Evolutionary conservation across 92 coral and sea anemone genomes (phyloP), one percentile per base, ranked within the genome.

Genomic region (Palythoa heliodiscus): DNA sequence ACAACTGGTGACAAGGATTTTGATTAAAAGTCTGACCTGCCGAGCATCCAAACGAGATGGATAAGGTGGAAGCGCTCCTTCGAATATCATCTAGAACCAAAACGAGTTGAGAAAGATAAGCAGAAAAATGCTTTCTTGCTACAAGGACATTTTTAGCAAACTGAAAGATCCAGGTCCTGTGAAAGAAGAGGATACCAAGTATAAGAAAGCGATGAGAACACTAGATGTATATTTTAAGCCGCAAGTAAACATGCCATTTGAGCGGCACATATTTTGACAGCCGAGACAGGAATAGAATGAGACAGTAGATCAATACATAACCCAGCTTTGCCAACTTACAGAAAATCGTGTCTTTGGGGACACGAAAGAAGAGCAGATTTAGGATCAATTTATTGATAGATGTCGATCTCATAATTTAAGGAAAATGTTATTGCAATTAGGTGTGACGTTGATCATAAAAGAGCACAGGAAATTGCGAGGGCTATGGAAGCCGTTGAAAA

Each of bases 211-310:
- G 53, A 29, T 76, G 43, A 76, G 71, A 58, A 24, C 64, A 61
- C 72, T 76, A 23, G 88, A 86, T 15, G 77, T 55, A 19, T 50
- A 76, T 86, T 86, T 86, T 66, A 63, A 73, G 37, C 84, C 84
- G 38, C 60, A 86, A 53, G 89, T 83, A 3, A 86, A 86, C 16
- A 76, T 43, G 8, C 76, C 88, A 20, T 86, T 60, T 48, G 76
- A 76, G 61, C 77, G 69, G n/a, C 78, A 86, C 25, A 66, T 86
- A 29, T 86, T 86, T 13, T 79, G 78, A 12, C 89, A 86, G 40
- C 66, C 63, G 66, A 67, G 38, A 53, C 78, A 77, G 37, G 61
- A 84, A 20, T 17, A 5, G 10, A 64, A 79, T 1, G 82, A 84
- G 80, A 66, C 76, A 13, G 78, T 77, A 10, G 89, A 77, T 40